These are phyloP conservation scores for Probaryconus sp. DNA, from an alignment of 1,140 invertebrate genomes.

Conservation along the genomic window DNA sequence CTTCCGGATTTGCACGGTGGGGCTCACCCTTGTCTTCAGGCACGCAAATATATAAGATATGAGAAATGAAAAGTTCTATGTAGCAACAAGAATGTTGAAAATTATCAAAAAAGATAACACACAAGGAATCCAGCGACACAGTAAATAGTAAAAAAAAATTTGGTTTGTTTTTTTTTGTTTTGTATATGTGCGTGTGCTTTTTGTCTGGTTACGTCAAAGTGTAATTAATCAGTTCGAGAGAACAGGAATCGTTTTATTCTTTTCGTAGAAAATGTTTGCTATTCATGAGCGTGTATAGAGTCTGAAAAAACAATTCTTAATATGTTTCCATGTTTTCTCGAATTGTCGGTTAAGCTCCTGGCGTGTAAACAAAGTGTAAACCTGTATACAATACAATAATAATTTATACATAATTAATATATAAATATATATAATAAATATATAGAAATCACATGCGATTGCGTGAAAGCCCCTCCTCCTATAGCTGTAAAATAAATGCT, in stretches of 20 bases:
- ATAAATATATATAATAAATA: conserved; percentile 69
- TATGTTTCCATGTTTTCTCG: conserved; percentile 38
- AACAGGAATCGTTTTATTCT: conserved; percentile 9
- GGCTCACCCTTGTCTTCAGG: conserved; percentile 37
- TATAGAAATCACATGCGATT: conserved; percentile 71
- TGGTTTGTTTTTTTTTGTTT: conserved; percentile 42
- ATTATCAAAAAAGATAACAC: conserved; percentile 41
- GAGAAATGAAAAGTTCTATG: conserved; percentile 34
- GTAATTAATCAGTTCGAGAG: conserved; percentile 46
- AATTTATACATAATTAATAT: conserved; percentile 67
- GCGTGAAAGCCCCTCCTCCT: conserved; percentile 77
- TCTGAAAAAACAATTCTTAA: too few relatives aligned
- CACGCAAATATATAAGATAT: conserved; percentile 44
- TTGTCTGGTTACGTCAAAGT: conserved; percentile 47
- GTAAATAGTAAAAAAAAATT: conserved; percentile 59
- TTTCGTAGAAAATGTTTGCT: too few relatives aligned
- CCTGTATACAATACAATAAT: conserved; percentile 64
- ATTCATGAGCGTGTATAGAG: too few relatives aligned
- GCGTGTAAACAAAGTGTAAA: conserved; percentile 55
- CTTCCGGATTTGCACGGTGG: conserved; percentile 5
- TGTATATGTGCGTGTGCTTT: conserved; percentile 43
- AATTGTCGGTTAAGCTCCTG: conserved; percentile 49
- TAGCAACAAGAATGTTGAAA: conserved; percentile 48
- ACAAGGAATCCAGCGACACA: conserved; percentile 60
- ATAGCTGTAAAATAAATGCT: conserved; percentile 77